phyloP scores from a whole-genome alignment of 2,797 vertebrate species.

The Darevskia mixta region DNA sequence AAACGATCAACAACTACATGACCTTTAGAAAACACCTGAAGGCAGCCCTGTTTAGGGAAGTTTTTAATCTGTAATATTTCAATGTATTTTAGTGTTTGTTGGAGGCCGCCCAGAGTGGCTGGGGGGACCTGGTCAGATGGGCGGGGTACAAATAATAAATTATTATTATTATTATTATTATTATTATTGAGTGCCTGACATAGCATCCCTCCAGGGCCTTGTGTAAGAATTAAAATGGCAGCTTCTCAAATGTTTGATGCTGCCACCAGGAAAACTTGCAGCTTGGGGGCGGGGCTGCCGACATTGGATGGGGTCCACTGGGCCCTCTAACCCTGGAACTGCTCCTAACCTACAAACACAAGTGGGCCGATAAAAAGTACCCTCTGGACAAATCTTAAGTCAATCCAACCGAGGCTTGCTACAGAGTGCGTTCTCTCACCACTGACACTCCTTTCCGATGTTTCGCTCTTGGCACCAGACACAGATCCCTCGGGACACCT shows the following conservation, averaged over 20 bases:
- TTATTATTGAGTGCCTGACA: neutral
- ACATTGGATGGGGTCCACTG: neutral
- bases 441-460: constrained; percentile 60
- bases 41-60: no score
- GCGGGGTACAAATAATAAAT: no score
- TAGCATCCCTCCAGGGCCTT: neutral
- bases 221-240: no score
- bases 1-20: no score
- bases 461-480: constrained; percentile 66
- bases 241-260: neutral
- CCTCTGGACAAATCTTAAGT: neutral
- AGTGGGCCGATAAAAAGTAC: neutral
- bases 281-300: neutral
- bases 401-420: neutral
- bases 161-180: no score
- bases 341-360: neutral
- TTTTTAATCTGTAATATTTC: no score
- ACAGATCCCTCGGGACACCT: constrained; percentile 60
- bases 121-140: no score
- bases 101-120: no score
- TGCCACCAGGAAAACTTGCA: neutral
- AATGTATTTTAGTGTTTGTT: no score
- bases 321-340: neutral
- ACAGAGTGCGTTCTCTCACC: constrained; percentile 68
- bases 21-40: no score